Conservation (phyloP, 2,888 invertebrate species). For the Fragum whitleyi region DNA sequence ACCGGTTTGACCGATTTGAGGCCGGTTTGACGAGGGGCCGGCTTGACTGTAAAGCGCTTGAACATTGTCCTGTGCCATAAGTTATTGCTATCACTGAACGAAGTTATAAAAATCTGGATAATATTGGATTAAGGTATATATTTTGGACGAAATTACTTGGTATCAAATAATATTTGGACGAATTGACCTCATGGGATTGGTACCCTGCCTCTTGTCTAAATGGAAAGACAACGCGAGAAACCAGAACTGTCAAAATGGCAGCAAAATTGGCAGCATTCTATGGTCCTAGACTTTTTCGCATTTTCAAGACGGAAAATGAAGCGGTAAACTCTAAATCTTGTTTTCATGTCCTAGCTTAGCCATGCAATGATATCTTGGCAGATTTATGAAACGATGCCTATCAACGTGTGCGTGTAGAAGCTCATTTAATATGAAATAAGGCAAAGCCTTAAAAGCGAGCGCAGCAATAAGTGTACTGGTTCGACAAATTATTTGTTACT, state of each 20-base stretch:
- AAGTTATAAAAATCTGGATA: too few species aligned
- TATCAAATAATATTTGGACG: background rate
- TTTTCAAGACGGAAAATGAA: slow-evolving; percentile 38
- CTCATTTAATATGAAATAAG: too few species aligned
- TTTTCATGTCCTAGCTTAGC: background rate
- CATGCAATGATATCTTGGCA: background rate
- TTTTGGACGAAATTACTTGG: background rate
- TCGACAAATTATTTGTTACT: too few species aligned
- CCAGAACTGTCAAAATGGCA: slow-evolving; percentile 12
- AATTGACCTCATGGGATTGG: background rate
- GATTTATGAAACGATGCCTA: background rate
- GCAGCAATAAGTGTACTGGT: too few species aligned
- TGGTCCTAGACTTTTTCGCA: slow-evolving; percentile 55
- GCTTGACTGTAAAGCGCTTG: too few species aligned
- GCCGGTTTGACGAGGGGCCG: too few species aligned
- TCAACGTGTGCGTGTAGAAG: background rate
- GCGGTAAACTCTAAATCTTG: slow-evolving; percentile 34
- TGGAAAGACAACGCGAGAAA: background rate
- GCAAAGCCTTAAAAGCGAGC: too few species aligned
- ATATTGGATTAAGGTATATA: too few species aligned
- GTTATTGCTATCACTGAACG: too few species aligned
- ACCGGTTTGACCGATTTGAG: too few species aligned
- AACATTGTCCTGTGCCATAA: too few species aligned
- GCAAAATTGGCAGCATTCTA: slow-evolving; percentile 17
- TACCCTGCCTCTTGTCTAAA: background rate